These are phyloP conservation scores for Eufriesea mexicana DNA, from an alignment of 1,140 invertebrate genomes.

Conservation along the genomic window DNA sequence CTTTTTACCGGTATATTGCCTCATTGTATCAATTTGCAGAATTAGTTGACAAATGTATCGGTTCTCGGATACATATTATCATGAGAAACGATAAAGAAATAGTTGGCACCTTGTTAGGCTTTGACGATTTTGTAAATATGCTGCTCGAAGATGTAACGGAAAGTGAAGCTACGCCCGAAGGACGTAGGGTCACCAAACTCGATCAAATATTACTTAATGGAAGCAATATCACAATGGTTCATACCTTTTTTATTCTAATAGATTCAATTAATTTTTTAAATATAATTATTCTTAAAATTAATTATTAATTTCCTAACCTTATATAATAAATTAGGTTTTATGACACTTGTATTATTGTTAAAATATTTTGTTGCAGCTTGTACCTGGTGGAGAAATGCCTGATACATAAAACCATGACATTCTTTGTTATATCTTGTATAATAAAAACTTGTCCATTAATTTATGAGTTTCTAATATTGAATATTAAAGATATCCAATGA, in stretches of 20 bases:
- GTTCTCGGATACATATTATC: constrained; percentile 99
- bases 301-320: background rate
- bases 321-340: background rate
- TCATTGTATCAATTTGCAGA: constrained; percentile 83
- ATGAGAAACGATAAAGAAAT: constrained; percentile 99
- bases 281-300: background rate
- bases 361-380: constrained; percentile 83
- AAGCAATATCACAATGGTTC: constrained; percentile 99
- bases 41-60: constrained; percentile 99
- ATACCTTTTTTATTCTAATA: background rate
- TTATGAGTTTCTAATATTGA: constrained; percentile 19
- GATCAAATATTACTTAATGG: constrained; percentile 99
- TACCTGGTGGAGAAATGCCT: constrained; percentile 87
- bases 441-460: constrained; percentile 35
- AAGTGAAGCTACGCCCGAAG: constrained; percentile 98
- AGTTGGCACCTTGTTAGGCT: constrained; percentile 97
- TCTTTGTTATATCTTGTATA: constrained; percentile 21
- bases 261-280: background rate
- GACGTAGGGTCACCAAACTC: constrained; percentile 96
- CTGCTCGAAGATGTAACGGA: constrained; percentile 96
- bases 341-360: background rate
- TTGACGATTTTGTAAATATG: constrained; percentile 99
- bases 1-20: background rate
- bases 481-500: background rate
- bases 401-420: constrained; percentile 80